Evolutionary conservation across 2,888 invertebrate genomes (phyloP).

Genomic region (Buathra laborator): DNA sequence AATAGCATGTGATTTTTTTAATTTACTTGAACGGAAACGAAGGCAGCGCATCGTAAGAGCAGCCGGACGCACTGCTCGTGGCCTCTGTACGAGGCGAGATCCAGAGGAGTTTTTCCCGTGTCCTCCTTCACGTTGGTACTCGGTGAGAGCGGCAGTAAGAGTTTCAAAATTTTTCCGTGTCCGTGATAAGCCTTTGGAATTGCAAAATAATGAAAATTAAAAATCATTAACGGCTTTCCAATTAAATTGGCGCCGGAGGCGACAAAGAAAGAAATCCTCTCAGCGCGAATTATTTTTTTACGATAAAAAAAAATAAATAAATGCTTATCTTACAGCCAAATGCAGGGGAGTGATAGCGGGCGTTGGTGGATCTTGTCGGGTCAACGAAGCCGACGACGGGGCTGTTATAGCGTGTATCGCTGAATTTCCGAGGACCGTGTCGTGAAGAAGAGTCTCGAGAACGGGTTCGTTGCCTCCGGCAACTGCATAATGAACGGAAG

Average conservation of each 20-base stretch:
- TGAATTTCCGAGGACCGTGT: constrained; percentile 71
- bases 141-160: constrained; percentile 86
- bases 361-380: constrained; percentile 61
- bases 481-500: constrained; percentile 88
- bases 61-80: constrained; percentile 87
- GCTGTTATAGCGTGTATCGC: constrained; percentile 62
- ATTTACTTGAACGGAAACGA: constrained; percentile 85
- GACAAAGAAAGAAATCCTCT: not conserved
- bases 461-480: constrained; percentile 87
- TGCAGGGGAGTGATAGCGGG: constrained; percentile 87
- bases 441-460: constrained; percentile 85
- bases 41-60: constrained; percentile 87
- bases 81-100: constrained; percentile 87
- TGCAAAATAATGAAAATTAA: not conserved
- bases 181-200: constrained; percentile 86
- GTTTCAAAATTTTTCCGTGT: constrained; percentile 86
- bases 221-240: not conserved
- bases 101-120: constrained; percentile 87
- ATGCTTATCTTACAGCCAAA: constrained; percentile 85
- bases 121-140: constrained; percentile 87
- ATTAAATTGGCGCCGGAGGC: not conserved
- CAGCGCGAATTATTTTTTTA: not conserved
- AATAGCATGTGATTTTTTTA: not conserved
- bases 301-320: constrained; percentile 7
- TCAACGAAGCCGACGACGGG: constrained; percentile 42